Evolutionary conservation across 2,113 vertebrate species (phyloP).

Genomic region (Danio rerio): DNA sequence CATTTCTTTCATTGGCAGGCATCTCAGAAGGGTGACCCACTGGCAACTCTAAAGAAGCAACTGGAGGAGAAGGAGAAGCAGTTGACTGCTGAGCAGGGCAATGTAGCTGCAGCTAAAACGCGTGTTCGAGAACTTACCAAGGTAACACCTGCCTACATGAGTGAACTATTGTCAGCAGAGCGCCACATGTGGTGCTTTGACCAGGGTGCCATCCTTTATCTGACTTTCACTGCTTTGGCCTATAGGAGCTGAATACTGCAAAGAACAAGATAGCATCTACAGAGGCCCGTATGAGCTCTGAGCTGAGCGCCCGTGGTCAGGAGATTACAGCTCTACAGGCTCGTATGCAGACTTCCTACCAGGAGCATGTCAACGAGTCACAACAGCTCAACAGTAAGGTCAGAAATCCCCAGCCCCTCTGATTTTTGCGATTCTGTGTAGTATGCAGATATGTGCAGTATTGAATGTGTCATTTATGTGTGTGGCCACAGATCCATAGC

Average conservation of each 20-base stretch:
- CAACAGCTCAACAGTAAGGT: constrained; percentile 89
- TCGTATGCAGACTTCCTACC: constrained; percentile 85
- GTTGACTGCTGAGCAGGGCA: constrained; percentile 81
- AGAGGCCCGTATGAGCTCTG: constrained; percentile 82
- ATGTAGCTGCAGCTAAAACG: constrained; percentile 71
- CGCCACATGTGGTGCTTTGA: too few species aligned
- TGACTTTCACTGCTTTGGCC: not conserved
- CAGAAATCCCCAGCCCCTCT: constrained; percentile 16
- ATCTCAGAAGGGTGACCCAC: constrained; percentile 83
- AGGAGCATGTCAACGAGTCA: constrained; percentile 77
- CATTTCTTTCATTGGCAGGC: constrained; percentile 68
- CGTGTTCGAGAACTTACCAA: constrained; percentile 83
- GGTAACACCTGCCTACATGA: constrained; percentile 62
- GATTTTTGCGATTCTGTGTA: not conserved
- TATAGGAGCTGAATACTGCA: constrained; percentile 79
- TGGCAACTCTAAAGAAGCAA: constrained; percentile 81
- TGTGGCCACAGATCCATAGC: constrained; percentile 74
- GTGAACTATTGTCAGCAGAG: not conserved
- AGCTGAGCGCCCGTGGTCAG: constrained; percentile 76
- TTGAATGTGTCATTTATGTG: not conserved
- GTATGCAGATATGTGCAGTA: not conserved
- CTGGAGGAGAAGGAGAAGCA: constrained; percentile 89
- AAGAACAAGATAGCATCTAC: constrained; percentile 69
- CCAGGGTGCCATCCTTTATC: not conserved
- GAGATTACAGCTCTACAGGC: constrained; percentile 78